A percentile compares a stretch with the other conserved stretches of the same genome.
Conservation (phyloP, 2,113 vertebrate species). For the Chloebia gouldiae region DNA sequence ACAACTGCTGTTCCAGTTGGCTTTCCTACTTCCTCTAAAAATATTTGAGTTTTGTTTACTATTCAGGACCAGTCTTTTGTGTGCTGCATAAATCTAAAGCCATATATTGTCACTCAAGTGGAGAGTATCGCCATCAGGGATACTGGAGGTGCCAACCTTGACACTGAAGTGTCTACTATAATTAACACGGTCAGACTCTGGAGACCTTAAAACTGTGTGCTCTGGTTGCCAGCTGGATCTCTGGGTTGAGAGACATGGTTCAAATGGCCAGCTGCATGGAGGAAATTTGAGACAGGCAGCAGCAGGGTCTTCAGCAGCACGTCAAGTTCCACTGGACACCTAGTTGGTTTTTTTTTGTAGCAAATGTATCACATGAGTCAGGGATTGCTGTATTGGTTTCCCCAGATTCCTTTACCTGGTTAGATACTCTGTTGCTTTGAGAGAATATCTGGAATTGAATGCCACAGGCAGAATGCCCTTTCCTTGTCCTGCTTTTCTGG, state of each 20-base stretch:
- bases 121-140: not conserved
- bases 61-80: not conserved
- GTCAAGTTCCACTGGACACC: not conserved
- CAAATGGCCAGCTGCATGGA: not conserved
- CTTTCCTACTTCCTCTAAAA: not conserved
- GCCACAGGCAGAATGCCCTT: not conserved
- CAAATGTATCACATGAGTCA: not conserved
- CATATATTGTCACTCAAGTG: not conserved
- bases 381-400: not conserved
- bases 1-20: not conserved
- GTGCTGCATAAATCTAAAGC: not conserved
- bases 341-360: not conserved
- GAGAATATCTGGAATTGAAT: not conserved
- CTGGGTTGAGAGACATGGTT: not conserved
- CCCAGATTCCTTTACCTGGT: not conserved
- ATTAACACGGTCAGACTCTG: not conserved
- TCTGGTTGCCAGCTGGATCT: not conserved
- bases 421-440: not conserved
- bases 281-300: not conserved
- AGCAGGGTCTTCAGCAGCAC: not conserved
- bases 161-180: not conserved
- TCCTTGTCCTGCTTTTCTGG: not conserved
- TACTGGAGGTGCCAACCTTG: not conserved
- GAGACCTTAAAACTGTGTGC: not conserved
- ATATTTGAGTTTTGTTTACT: conserved; percentile 5